phyloP scores from a whole-genome alignment of 2,113 vertebrate species.

The Indicator indicator region DNA sequence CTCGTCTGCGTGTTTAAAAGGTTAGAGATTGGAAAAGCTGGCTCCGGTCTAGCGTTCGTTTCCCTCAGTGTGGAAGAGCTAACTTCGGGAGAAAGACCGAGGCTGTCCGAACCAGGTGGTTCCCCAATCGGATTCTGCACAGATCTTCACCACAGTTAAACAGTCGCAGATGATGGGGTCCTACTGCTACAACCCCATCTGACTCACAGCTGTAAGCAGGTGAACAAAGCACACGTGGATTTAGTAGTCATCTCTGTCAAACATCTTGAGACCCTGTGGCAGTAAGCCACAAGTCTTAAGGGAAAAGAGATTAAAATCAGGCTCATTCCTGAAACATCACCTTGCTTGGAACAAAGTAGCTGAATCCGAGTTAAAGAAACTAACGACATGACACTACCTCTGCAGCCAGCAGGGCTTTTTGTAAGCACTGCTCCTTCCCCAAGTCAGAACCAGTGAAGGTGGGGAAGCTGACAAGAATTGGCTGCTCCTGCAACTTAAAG shows the following conservation, averaged over 20 bases:
- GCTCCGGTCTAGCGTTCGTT: rapidly evolving
- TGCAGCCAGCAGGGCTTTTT: background rate
- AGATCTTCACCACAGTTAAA: background rate
- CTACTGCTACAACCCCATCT: background rate
- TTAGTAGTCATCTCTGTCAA: background rate
- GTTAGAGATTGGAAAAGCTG: rapidly evolving
- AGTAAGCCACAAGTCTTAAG: background rate
- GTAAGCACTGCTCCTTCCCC: background rate
- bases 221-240: background rate
- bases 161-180: rapidly evolving
- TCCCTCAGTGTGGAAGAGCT: too few species aligned
- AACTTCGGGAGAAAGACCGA: background rate
- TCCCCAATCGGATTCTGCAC: background rate
- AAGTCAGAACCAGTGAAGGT: background rate
- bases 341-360: background rate
- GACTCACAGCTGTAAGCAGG: background rate
- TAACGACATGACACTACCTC: too few species aligned
- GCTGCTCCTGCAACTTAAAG: background rate
- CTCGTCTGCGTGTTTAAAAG: rapidly evolving
- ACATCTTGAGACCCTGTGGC: background rate
- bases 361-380: background rate
- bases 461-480: background rate
- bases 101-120: rapidly evolving
- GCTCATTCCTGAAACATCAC: background rate
- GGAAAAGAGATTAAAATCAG: background rate